phyloP scores from a whole-genome alignment of 2,888 invertebrate genomes.

The Drosophila neotestacea region DNA sequence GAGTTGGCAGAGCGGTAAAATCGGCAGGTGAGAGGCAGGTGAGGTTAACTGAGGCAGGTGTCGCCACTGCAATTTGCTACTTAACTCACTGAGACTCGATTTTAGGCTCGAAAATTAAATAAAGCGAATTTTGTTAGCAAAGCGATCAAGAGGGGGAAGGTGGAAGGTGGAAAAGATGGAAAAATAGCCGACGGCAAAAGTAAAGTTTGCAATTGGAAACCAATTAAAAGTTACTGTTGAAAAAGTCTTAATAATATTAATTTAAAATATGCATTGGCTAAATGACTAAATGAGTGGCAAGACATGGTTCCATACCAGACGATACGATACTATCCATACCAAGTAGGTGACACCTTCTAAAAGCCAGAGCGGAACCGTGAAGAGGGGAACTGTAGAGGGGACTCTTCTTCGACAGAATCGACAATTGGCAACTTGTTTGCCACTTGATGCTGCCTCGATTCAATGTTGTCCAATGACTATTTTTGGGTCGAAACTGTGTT shows the following conservation, averaged over 20 bases:
- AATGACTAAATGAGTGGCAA: slow-evolving; percentile 35
- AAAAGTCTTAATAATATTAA: slow-evolving; percentile 56
- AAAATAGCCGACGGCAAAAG: slow-evolving; percentile 35
- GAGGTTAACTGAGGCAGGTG: slow-evolving; percentile 57
- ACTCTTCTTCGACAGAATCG: slow-evolving; percentile 39
- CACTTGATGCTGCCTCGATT: slow-evolving; percentile 8
- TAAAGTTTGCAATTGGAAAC: neutral
- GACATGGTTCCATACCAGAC: slow-evolving; percentile 17
- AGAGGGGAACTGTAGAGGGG: neutral
- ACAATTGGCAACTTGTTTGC: slow-evolving; percentile 23
- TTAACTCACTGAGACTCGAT: slow-evolving; percentile 28
- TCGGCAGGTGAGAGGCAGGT: slow-evolving; percentile 1
- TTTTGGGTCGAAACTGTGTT: slow-evolving; percentile 41
- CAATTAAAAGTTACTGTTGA: slow-evolving; percentile 32
- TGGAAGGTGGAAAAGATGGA: neutral
- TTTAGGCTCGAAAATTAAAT: slow-evolving; percentile 37
- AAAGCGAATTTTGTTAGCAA: slow-evolving; percentile 21
- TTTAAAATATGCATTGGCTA: slow-evolving; percentile 56
- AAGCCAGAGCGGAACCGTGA: neutral
- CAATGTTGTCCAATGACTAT: slow-evolving; percentile 40
- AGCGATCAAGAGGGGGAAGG: neutral
- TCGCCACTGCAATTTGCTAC: slow-evolving; percentile 66
- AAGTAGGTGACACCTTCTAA: slow-evolving; percentile 70
- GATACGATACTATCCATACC: slow-evolving; percentile 63
- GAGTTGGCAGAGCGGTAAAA: slow-evolving; percentile 6